These are phyloP conservation scores for Taurulus bubalis DNA, from an alignment of 2,113 vertebrate genomes.

Conservation along the genomic window DNA sequence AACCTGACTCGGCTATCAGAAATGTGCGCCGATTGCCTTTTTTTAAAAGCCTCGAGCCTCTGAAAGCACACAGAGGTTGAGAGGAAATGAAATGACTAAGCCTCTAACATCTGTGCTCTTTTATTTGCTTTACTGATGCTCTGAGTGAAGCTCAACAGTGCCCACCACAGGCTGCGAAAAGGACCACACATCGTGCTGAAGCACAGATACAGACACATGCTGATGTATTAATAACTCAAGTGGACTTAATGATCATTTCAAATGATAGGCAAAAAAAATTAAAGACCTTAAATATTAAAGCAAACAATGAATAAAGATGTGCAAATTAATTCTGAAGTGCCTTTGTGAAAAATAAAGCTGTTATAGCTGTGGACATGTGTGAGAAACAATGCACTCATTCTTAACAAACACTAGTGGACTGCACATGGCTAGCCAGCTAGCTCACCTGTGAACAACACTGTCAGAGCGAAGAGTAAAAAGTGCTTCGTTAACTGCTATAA, in stretches of 20 bases:
- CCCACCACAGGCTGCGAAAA: constrained; percentile 54
- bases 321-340: constrained; percentile 13
- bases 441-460: constrained; percentile 24
- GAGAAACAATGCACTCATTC: constrained; percentile 16
- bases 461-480: constrained; percentile 26
- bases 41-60: background rate
- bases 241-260: background rate
- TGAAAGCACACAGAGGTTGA: constrained; percentile 2
- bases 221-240: background rate
- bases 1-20: background rate
- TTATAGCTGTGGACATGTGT: background rate
- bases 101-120: constrained; percentile 17
- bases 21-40: background rate
- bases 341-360: constrained; percentile 34
- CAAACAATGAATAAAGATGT: constrained; percentile 6
- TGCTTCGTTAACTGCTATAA: background rate
- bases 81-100: constrained; percentile 31
- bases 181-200: constrained; percentile 27
- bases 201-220: background rate
- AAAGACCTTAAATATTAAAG: constrained; percentile 14
- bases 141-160: constrained; percentile 54
- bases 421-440: constrained; percentile 61
- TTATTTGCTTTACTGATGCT: constrained; percentile 28
- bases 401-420: constrained; percentile 6
- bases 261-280: background rate